These are phyloP conservation scores for Emydocephalus ijimae DNA, from an alignment of 2,113 vertebrate species.

Conservation along the genomic window DNA sequence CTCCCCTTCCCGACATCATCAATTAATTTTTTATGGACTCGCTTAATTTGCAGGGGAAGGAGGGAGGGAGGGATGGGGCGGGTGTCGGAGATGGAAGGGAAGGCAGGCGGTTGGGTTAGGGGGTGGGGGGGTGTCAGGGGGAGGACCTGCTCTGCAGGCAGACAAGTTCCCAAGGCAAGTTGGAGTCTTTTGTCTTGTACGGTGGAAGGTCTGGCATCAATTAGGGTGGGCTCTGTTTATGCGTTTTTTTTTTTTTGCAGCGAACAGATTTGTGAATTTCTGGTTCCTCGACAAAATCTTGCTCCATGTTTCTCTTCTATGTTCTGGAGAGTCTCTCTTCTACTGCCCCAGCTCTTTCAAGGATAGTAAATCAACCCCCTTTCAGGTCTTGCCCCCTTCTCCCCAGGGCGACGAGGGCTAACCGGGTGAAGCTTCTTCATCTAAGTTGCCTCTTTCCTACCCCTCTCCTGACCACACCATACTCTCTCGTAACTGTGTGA, in stretches of 20 bases:
- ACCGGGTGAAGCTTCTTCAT: background rate
- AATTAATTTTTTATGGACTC: background rate
- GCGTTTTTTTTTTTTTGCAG: background rate
- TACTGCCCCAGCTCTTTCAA: background rate
- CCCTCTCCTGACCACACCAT: background rate
- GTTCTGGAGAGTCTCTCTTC: background rate
- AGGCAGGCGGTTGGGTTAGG: background rate
- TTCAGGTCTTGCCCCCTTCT: background rate
- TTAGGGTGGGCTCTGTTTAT: conserved; percentile 2
- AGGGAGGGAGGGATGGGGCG: background rate
- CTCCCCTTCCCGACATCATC: background rate
- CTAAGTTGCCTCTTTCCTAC: background rate
- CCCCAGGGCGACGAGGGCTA: background rate
- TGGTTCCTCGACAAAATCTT: background rate
- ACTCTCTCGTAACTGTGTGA: background rate
- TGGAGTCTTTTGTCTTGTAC: conserved; percentile 23
- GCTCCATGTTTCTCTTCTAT: background rate
- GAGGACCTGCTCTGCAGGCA: accelerated
- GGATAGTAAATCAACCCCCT: background rate
- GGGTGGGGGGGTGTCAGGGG: accelerated
- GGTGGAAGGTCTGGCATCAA: conserved; percentile 33
- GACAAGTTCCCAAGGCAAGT: background rate
- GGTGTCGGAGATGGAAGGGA: background rate
- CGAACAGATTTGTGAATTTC: background rate
- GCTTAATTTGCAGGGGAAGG: background rate